A percentile compares a stretch with the other conserved stretches of the same genome.
Conservation (phyloP, 2,888 invertebrate species). For the Cosmopolites sordidus region DNA sequence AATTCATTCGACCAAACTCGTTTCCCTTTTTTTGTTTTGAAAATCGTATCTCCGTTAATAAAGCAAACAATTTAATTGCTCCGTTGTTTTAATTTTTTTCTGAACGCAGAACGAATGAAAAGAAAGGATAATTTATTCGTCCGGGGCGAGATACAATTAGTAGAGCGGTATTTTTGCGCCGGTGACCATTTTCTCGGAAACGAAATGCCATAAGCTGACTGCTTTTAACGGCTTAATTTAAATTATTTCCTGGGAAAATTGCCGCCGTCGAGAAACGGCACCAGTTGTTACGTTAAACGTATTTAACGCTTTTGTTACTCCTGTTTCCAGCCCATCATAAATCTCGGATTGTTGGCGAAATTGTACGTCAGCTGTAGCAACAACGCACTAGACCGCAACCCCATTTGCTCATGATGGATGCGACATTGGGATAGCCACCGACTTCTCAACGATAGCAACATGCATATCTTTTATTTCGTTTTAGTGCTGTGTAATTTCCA, state of each 20-base stretch:
- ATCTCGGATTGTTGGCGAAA: not conserved
- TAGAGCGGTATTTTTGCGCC: not conserved
- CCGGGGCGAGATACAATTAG: not conserved
- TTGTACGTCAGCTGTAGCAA: not conserved
- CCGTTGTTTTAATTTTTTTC: no score
- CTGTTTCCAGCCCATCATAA: not conserved
- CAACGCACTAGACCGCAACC: not conserved
- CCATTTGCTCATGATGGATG: no score
- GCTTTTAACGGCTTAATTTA: constrained; percentile 8
- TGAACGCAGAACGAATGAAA: no score
- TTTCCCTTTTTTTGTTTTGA: no score
- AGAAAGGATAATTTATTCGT: not conserved
- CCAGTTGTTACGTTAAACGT: constrained; percentile 1
- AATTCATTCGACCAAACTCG: no score
- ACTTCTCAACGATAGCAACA: no score
- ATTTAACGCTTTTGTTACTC: not conserved
- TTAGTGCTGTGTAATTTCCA: no score
- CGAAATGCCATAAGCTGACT: not conserved
- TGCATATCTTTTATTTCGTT: no score
- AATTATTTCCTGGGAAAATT: constrained; percentile 1
- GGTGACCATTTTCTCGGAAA: not conserved
- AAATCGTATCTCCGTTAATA: no score
- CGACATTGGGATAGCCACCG: no score
- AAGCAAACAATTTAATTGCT: no score
- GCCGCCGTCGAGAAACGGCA: not conserved